phyloP scores from a whole-genome alignment of 2,888 invertebrate species.

The Tetranychus piercei region DNA sequence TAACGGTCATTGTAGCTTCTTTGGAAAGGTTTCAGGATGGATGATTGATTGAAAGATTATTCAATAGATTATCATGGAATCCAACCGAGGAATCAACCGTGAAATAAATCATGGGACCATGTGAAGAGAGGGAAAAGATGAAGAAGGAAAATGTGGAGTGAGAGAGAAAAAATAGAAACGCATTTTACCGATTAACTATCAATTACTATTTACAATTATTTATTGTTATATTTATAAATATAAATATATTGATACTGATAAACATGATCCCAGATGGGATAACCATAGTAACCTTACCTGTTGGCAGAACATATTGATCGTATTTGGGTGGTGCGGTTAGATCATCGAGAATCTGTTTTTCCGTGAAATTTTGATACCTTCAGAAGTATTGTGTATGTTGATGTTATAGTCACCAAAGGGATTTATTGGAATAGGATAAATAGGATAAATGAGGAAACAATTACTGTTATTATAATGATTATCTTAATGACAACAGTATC shows the following conservation, averaged over 20 bases:
- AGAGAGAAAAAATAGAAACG: constrained; percentile 3
- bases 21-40: constrained; percentile 18
- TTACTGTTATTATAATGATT: too few species aligned
- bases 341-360: constrained; percentile 7
- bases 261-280: background rate
- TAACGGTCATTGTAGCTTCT: constrained; percentile 39
- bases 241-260: background rate
- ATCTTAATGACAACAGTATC: too few species aligned
- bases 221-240: too few species aligned
- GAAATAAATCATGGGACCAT: background rate
- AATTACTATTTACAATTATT: background rate
- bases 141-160: background rate
- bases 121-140: constrained; percentile 5
- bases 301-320: constrained; percentile 9
- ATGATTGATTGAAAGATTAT: background rate
- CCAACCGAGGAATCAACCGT: background rate
- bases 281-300: background rate
- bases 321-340: background rate
- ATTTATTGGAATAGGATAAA: background rate
- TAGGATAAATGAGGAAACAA: background rate
- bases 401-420: background rate
- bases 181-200: background rate
- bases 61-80: background rate
- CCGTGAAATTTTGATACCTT: background rate
- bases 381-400: background rate